Base-by-base conservation (phyloP, 2,797 vertebrate species). In the Dallia pectoralis region DNA sequence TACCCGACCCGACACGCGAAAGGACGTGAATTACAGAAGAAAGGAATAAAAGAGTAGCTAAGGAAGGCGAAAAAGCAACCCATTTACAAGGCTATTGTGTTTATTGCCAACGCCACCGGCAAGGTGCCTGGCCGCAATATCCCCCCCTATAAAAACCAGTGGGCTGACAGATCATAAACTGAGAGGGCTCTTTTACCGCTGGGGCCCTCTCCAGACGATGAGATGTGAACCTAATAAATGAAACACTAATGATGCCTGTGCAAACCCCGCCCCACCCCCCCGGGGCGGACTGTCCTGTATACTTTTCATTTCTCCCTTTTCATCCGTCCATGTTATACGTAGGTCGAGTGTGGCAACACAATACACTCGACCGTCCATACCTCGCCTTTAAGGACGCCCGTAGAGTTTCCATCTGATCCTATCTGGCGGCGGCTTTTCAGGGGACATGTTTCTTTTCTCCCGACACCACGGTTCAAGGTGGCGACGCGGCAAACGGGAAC, bases 211-310 rank as follows among this genome's bases (percentile, higher is more conserved):
- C 62, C 62, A 63, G 40, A 67, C 25, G n/a, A 44, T n/a, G 74
- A 67, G 68, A 70, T 65, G 51, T 75, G 61, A 65, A 75, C 61
- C 62, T 65, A 70, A 64, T 70, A 71, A 75, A 75, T 51, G 62
- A 70, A 75, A 64, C 51, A 70, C 69, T 75, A 75, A 75, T 75
- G 69, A 75, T 47, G 5, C 22, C 48, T 44, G 16, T 47, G 47
- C 29, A 53, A n/a, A n/a, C n/a, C n/a, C n/a, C n/a, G n/a, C n/a
- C n/a, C n/a, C n/a, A n/a, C 70, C 33, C 33, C 68, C 68, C 30
- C 61, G 66, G 36, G 68, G 56, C n/a, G 25, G 36, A 4, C 11
- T 36, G 32, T 36, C 53, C 53, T 22, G 9, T 27, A 44, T 15
- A 40, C 27, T 47, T 40, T 40, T 47, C 65, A 64, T 64, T 27